Conservation (phyloP, 2,113 vertebrate species). For the Dascyllus trimaculatus region DNA sequence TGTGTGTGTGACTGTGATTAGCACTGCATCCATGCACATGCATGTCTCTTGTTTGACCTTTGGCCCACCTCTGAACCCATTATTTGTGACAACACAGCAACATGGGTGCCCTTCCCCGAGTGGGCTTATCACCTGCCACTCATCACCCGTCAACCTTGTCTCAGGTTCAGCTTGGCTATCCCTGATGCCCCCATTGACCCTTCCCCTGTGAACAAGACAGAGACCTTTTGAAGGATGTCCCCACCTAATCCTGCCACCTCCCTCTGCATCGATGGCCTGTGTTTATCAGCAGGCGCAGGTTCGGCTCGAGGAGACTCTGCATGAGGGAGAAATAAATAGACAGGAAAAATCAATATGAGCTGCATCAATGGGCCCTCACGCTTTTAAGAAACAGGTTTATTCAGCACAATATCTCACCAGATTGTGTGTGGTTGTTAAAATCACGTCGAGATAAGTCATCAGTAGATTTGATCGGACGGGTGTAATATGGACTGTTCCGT, state of each 20-base stretch:
- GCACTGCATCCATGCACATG: constrained; percentile 23
- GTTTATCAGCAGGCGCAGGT: constrained; percentile 72
- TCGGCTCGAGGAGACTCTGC: constrained; percentile 42
- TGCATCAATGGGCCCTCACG: constrained; percentile 44
- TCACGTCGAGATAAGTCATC: constrained; percentile 31
- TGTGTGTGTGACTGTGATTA: constrained; percentile 45
- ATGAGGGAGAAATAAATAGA: constrained; percentile 66
- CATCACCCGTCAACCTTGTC: constrained; percentile 62
- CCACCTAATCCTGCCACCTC: constrained; percentile 53
- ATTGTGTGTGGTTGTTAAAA: constrained; percentile 40
- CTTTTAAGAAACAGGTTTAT: constrained; percentile 53
- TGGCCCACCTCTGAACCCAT: constrained; percentile 72
- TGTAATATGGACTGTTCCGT: neutral
- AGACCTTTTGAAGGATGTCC: constrained; percentile 70
- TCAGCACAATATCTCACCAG: constrained; percentile 36
- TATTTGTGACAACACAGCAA: constrained; percentile 67
- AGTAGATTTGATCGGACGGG: constrained; percentile 25
- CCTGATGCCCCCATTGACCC: constrained; percentile 46
- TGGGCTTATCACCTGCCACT: constrained; percentile 72
- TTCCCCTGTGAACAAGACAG: constrained; percentile 57
- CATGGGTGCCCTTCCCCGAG: constrained; percentile 34
- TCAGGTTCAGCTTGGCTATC: constrained; percentile 38
- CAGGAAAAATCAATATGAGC: constrained; percentile 67
- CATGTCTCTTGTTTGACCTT: constrained; percentile 67
- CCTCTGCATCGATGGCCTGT: constrained; percentile 58